These are phyloP conservation scores for Blastobasis lacticolella DNA, from an alignment of 2,888 invertebrate species.

Conservation along the genomic window DNA sequence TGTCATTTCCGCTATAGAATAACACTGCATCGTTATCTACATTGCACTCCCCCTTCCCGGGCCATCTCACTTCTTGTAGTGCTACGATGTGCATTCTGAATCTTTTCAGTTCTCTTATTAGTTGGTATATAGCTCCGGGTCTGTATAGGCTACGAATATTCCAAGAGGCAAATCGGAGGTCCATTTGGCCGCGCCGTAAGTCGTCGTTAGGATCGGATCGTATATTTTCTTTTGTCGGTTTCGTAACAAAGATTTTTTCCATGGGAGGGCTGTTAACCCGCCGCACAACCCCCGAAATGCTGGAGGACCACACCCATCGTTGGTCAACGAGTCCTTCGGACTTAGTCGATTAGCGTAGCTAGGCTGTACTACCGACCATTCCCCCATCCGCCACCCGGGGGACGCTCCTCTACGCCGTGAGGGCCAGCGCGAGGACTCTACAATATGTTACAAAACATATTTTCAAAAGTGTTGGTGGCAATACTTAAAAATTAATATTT, in stretches of 20 bases:
- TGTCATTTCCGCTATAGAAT: neutral
- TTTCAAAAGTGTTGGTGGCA: no score
- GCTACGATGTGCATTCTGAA: neutral
- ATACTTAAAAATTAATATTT: no score
- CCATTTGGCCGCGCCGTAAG: neutral
- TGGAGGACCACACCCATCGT: no score
- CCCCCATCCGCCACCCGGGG: conserved; percentile 9
- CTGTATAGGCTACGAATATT: neutral
- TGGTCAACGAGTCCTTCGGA: no score
- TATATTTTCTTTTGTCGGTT: neutral
- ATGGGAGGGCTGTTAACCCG: no score
- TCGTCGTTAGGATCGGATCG: neutral
- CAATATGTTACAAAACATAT: no score
- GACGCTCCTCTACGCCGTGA: conserved; percentile 9
- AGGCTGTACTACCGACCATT: conserved; percentile 3
- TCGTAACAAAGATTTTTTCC: no score
- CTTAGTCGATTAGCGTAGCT: no score
- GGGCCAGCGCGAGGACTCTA: conserved; percentile 6
- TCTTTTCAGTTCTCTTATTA: neutral
- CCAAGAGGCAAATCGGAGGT: neutral
- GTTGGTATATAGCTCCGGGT: neutral
- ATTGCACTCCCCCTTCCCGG: neutral
- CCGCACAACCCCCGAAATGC: no score
- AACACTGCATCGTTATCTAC: neutral
- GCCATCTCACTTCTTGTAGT: neutral